phyloP scores from a whole-genome alignment of 2,888 invertebrate species.

The Electrophaes corylata region DNA sequence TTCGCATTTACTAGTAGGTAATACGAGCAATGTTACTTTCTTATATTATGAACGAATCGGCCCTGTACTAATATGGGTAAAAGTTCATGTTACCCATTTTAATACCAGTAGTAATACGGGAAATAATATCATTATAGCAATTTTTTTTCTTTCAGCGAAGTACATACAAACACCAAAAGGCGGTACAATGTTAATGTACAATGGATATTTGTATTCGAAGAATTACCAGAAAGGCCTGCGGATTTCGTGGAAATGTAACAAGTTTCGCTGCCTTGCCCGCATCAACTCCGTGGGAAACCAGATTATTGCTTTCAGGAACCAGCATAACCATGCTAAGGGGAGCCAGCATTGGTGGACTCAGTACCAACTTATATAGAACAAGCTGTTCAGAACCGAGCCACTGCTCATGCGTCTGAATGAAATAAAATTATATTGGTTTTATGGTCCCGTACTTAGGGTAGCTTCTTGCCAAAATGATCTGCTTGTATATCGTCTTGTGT shows the following conservation, averaged over 20 bases:
- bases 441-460: background rate
- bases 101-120: no score
- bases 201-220: slow-evolving; percentile 54
- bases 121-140: background rate
- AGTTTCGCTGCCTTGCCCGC: slow-evolving; percentile 56
- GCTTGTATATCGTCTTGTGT: no score
- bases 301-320: slow-evolving; percentile 50
- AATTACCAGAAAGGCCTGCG: slow-evolving; percentile 61
- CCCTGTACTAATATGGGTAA: no score
- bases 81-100: no score
- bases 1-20: no score
- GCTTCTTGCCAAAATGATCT: no score
- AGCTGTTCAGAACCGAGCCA: background rate
- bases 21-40: no score
- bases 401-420: background rate
- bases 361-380: background rate
- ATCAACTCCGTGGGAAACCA: slow-evolving; percentile 50
- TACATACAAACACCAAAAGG: slow-evolving; percentile 52
- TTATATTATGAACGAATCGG: no score
- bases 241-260: slow-evolving; percentile 66
- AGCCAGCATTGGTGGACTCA: background rate
- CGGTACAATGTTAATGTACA: slow-evolving; percentile 51
- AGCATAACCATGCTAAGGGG: slow-evolving; percentile 49
- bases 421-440: background rate
- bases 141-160: slow-evolving; percentile 26